Percentiles rank a stretch among this genome's conserved stretches.
These are phyloP conservation scores for Uromys caudimaculatus DNA, from an alignment of 2,797 vertebrate genomes.

Conservation along the genomic window DNA sequence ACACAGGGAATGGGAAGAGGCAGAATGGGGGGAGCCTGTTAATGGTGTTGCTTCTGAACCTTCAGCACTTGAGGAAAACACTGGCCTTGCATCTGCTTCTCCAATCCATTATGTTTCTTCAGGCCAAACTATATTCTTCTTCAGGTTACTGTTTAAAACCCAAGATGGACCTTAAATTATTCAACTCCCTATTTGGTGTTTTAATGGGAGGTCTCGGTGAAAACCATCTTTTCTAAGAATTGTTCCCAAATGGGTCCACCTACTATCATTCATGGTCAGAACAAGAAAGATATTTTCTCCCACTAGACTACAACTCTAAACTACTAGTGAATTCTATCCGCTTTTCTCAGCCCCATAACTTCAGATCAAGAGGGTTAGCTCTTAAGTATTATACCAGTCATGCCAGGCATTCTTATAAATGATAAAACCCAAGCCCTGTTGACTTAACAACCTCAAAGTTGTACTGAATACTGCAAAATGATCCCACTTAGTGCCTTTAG, in stretches of 20 bases:
- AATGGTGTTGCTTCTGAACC: not conserved
- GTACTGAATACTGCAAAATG: not conserved
- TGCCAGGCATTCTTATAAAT: constrained; percentile 14
- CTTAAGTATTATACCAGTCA: not conserved
- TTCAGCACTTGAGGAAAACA: not conserved
- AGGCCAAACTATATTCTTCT: not conserved
- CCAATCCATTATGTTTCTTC: not conserved
- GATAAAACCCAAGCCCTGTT: not conserved
- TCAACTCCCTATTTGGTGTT: not conserved
- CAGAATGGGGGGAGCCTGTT: not conserved
- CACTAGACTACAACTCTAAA: not conserved
- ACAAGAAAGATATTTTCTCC: not conserved
- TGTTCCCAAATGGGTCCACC: not conserved
- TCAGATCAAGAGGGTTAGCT: not conserved
- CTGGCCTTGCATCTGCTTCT: not conserved
- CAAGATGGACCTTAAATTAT: not conserved
- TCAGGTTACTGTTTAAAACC: not conserved
- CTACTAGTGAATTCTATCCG: not conserved
- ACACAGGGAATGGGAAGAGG: not conserved
- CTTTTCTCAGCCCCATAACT: not conserved
- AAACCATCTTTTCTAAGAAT: constrained; percentile 29
- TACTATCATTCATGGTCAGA: not conserved
- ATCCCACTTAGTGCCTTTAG: not conserved
- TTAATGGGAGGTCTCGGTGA: constrained; percentile 17
- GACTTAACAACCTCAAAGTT: not conserved